Base-by-base conservation (phyloP, 2,113 vertebrate genomes). In the Hiodon tergisus region DNA sequence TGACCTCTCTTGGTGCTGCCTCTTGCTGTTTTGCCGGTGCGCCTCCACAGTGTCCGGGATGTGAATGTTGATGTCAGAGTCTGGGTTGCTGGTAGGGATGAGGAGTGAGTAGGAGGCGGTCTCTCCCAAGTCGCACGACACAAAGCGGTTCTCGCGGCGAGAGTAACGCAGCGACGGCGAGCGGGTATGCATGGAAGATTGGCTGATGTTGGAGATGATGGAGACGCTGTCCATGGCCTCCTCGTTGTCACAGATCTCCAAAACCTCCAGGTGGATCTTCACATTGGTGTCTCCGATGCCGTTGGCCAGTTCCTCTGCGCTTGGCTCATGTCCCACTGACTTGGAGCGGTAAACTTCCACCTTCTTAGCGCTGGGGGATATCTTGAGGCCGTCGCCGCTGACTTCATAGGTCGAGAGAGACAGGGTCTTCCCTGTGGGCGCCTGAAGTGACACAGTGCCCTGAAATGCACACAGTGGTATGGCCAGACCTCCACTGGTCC, bases 41-140 rank as follows among this genome's bases (percentile, higher is more conserved):
- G 95, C 97, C 82, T 99, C 97, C 0, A 99, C 96, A 0, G 97
- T 99, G 89, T 98, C 97, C 0, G 97, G 97, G 76, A 99, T 99
- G n/a, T 93, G 95, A 84, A 99, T 98, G 85, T 95, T 98, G 77
- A 98, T 90, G 74, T 94, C 92, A 0, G 89, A 85, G 55, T 93
- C 90, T 0, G 94, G 92, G 75, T 92, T 92, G 81, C 90, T 85
- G 1, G 91, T 92, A 3, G 97, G 97, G 75, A 99, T 94, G 82
- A 97, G 91, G 83, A 99, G 89, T 0, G 97, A 98, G 83, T 96
- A 99, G 5, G 97, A 98, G 0, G 97, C 97, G 0, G 91, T 95
- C 83, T 99, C 97, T 0, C 93, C 96, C 81, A 98, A 83, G 78
- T 99, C 97, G 5, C 96, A 98, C 0, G 95, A 98, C 73, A 99